Base-by-base conservation (phyloP, 2,888 invertebrate species). In the Micoletzkya japonica region DNA sequence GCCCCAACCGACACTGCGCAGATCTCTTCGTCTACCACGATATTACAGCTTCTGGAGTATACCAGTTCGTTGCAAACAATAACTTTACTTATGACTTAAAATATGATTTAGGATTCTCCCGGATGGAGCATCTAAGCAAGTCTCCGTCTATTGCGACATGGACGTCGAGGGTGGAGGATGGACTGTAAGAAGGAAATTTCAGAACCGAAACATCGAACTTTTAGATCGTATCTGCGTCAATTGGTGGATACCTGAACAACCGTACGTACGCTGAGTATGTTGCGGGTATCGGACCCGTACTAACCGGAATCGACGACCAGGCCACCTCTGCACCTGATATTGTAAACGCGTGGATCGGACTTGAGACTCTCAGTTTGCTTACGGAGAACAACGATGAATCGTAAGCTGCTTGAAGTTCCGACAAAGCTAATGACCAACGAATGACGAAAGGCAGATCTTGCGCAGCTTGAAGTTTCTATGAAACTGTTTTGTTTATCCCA, bases 21-120 rank as follows among this genome's bases (percentile, higher is more conserved):
- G 54, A 54, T 54, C 54, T 54, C 54, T 54, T 24, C 26, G 54
- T 54, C 17, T 54, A 54, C 26, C 54, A 54, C 26, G 24, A 26
- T 7, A 54, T 24, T 20, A 14, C 20, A 7, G 24, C 7, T 7
- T 7, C 7, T 54, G 54, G 54, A 54, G 20, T 26, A n/a, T 20
- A 54, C 26, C 17, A 54, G 54, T 54, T 7, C 7, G 54, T 17
- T 20, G n/a, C n/a, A n/a, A n/a, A n/a, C n/a, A n/a, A n/a, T n/a
- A n/a, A n/a, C n/a, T n/a, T n/a, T n/a, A n/a, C n/a, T n/a, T n/a
- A n/a, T 54, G 14, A 24, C 54, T 54, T 7, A n/a, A 17, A 24
- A n/a, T 20, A 7, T 24, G 17, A 24, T 24, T 54, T 24, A 54
- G 54, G 7, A 24, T 54, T 7, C 17, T 26, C 26, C 20, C 26